phyloP scores from a whole-genome alignment of 2,888 invertebrate genomes.

The Deilephila elpenor region DNA sequence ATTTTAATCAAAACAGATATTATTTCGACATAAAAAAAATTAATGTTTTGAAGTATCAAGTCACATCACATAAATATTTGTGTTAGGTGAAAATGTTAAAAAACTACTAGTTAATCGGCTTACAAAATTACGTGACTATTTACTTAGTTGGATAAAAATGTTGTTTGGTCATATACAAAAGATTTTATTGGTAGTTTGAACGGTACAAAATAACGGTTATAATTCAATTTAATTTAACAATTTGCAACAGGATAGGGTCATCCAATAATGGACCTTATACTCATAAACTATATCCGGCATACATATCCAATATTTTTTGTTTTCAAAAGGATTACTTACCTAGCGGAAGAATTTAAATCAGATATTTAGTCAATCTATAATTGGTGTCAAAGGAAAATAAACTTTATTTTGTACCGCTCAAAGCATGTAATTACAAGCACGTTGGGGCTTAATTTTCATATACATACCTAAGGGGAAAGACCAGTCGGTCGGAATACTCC shows the following conservation, averaged over 20 bases:
- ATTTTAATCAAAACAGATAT: no score
- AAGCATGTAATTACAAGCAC: slow-evolving; percentile 7
- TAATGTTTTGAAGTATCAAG: not conserved
- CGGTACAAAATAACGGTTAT: slow-evolving; percentile 1
- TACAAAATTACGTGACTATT: slow-evolving; percentile 42
- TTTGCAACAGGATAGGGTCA: not conserved
- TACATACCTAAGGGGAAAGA: slow-evolving; percentile 13
- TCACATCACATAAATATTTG: not conserved
- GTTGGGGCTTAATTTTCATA: slow-evolving; percentile 18
- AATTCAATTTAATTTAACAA: no score
- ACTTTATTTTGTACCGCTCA: slow-evolving; percentile 12
- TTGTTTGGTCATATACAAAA: slow-evolving; percentile 55
- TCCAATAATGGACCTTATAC: not conserved
- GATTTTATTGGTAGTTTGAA: not conserved
- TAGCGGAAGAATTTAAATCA: no score
- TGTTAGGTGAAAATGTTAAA: not conserved
- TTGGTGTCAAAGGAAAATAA: not conserved
- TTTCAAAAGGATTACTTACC: no score
- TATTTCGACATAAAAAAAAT: no score
- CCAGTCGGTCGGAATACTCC: slow-evolving; percentile 1
- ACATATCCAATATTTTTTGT: no score
- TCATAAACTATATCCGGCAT: not conserved
- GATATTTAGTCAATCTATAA: no score
- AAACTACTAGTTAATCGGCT: slow-evolving; percentile 19
- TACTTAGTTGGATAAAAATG: slow-evolving; percentile 40